Evolutionary conservation across 2,888 invertebrate genomes (phyloP), one percentile per base, ranked within the genome.

Genomic region (Mythimna vitellina): DNA sequence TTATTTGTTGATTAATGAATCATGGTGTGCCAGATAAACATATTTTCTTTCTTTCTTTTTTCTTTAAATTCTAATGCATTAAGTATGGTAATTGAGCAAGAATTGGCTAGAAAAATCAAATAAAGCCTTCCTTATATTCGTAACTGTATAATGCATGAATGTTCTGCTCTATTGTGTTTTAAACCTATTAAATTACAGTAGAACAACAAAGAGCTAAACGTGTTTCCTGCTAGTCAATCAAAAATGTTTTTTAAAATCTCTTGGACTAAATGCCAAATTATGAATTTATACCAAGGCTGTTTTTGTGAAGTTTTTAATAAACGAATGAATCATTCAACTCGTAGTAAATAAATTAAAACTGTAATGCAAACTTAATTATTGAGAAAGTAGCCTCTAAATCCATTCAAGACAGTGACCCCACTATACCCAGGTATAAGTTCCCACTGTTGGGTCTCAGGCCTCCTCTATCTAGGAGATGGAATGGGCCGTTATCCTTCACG

Each of bases 131-230:
- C 25, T 54, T 6, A 25, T 42, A 42, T 62, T 63, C 32, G 49
- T 51, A 35, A 51, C 25, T 56, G 51, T 14, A 12, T 12, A 25
- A 63, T 10, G 14, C 7, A 60, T 53, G 60, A 10, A 6, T 60
- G n/a, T 14, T 25, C 14, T 7, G 17, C 17, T 46, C 17, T 17
- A 20, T 46, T 46, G 46, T 46, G 17, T 62, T 20, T 22, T 63
- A 53, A 66, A 63, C 63, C 9, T 12, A 42, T 58, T 66, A 29
- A 14, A 46, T n/a, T 51, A 74, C 57, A 74, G 72, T 53, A 53
- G n/a, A 53, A 63, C 42, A 74, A 66, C 53, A 62, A 38, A 51
- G 8, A 4, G 38, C 29, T 51, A 14, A 22, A 42, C 6, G 20
- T 29, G 29, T 68, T 70, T 70, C 69, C 58, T 65, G 42, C 3